Base-by-base conservation (phyloP, 2,113 vertebrate genomes). In the Dipodomys ordii region DNA sequence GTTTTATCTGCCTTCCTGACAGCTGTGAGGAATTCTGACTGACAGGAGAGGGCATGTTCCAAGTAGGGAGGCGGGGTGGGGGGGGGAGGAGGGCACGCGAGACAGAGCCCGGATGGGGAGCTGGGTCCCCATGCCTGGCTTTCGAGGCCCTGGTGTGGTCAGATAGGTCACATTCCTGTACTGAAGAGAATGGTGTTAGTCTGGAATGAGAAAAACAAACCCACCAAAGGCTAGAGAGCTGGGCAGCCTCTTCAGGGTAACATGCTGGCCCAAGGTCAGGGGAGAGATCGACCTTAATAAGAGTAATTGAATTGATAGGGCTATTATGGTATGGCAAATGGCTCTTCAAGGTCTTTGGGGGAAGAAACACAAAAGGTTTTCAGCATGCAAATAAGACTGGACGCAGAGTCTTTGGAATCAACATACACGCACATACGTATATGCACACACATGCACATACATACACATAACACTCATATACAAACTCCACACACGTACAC, bases 21-120 rank as follows among this genome's bases (percentile, higher is more conserved):
- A 95, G 73, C 89, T 92, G 71, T 72, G 90, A 79, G 71, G 64
- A 93, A 65, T 80, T 57, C 71, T 95, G 94, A 95, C 28, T 67
- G 96, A 82, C 87, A 87, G 4, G 6, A 30, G 77, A 20, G 77
- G 16, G 67, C 22, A 35, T 78, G 65, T n/a, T 83, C 39, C 22
- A 46, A 32, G 20, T n/a, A 7, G 83, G 84, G 72, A 16, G 28
- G 39, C 27, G 74, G 79, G 84, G 72, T 13, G 28, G 39, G 23
- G 74, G 79, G 25, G 64, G 67, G 30, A 9, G 0, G 19, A 12
- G 1, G 19, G 76, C 25, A 46, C 0, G 7, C 35, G 44, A 3
- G 69, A 46, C 2, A 46, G 82, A 35, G 7, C 74, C 3, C 7
- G 25, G 12, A 30, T 79, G 8, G 7, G 68, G 39, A 68, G 67